Percentiles rank a stretch among this genome's conserved stretches.
Conservation (phyloP, 2,888 invertebrate genomes). For the Eupelmus urozonus region DNA sequence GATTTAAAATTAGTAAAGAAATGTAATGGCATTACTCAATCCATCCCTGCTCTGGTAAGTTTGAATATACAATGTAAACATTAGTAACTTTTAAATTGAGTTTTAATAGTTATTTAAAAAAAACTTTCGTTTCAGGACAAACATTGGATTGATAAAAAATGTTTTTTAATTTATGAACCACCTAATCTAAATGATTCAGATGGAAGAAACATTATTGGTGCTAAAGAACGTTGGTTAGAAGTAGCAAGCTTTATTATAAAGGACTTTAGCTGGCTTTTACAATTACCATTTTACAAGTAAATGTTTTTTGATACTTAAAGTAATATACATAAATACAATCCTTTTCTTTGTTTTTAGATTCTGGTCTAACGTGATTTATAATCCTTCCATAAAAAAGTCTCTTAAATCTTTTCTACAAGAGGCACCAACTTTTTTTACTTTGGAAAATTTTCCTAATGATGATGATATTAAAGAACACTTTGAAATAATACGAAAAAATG, state of each 20-base stretch:
- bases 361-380: slow-evolving; percentile 85
- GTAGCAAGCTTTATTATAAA: slow-evolving; percentile 81
- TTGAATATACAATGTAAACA: slow-evolving; percentile 17
- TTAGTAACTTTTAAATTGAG: neutral
- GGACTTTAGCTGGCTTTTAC: slow-evolving; percentile 85
- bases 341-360: slow-evolving; percentile 78
- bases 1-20: slow-evolving; percentile 76
- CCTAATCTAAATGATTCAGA: slow-evolving; percentile 78
- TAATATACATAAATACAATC: slow-evolving; percentile 53
- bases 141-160: slow-evolving; percentile 80
- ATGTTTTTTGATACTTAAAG: slow-evolving; percentile 3
- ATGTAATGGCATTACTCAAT: slow-evolving; percentile 79
- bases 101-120: slow-evolving; percentile 8
- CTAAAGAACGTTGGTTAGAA: slow-evolving; percentile 84
- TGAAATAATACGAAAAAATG: slow-evolving; percentile 79
- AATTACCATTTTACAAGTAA: slow-evolving; percentile 84
- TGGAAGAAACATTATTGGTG: slow-evolving; percentile 79
- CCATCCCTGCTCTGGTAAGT: slow-evolving; percentile 83
- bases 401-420: slow-evolving; percentile 87
- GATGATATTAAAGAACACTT: slow-evolving; percentile 80
- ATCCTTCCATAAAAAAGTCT: slow-evolving; percentile 82
- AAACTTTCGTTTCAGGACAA: slow-evolving; percentile 77
- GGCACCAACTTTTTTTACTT: slow-evolving; percentile 84
- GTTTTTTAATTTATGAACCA: slow-evolving; percentile 80
- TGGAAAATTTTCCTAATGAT: slow-evolving; percentile 75